Percentiles rank a stretch among this genome's conserved stretches.
Conservation (phyloP, 2,888 invertebrate species). For the Euclidia mi region DNA sequence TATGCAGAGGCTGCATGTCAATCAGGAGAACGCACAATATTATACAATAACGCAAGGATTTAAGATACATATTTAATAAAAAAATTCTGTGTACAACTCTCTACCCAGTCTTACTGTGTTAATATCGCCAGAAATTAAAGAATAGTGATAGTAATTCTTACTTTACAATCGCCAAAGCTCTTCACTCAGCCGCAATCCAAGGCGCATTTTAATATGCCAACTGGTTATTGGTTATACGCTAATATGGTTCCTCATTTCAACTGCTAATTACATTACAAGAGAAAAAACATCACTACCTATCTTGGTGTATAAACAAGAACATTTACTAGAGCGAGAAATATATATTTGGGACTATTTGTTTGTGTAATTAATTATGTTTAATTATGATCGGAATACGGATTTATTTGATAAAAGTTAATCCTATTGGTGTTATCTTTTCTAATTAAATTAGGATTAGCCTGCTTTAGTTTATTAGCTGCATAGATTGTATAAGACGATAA, state of each 20-base stretch:
- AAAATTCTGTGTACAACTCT: too few species aligned
- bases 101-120: too few species aligned
- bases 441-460: neutral
- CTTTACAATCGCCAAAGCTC: constrained; percentile 24
- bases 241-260: constrained; percentile 58
- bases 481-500: too few species aligned
- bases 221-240: constrained; percentile 60
- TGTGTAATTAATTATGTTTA: constrained; percentile 5
- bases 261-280: constrained; percentile 54
- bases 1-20: too few species aligned
- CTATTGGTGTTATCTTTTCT: neutral
- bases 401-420: constrained; percentile 1
- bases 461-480: too few species aligned
- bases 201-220: constrained; percentile 52
- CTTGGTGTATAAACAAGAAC: constrained; percentile 28
- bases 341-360: constrained; percentile 2
- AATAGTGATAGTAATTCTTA: too few species aligned
- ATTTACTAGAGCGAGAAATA: neutral
- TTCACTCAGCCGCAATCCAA: constrained; percentile 29
- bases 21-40: too few species aligned
- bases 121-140: too few species aligned
- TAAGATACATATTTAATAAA: too few species aligned
- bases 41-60: too few species aligned
- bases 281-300: constrained; percentile 33
- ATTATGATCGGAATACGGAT: neutral